phyloP scores from a whole-genome alignment of 2,113 vertebrate genomes.

The Stigmatopora nigra region DNA sequence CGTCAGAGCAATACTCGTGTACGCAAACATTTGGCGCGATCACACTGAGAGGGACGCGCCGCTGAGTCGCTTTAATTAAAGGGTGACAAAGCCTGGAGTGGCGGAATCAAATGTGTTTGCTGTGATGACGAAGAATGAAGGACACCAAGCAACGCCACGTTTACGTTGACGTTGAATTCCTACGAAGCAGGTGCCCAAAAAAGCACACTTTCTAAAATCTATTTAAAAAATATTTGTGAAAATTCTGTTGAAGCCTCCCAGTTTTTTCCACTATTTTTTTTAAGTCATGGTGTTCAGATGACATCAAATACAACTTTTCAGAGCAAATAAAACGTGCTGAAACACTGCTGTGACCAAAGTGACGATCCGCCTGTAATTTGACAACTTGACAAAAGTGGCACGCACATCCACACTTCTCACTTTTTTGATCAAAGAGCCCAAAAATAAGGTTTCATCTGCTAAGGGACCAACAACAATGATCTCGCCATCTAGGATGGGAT shows the following conservation, averaged over 20 bases:
- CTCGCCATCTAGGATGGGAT: neutral
- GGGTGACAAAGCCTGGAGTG: constrained; percentile 45
- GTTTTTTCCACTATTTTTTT: neutral
- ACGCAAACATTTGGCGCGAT: constrained; percentile 23
- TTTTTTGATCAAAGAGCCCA: constrained; percentile 21
- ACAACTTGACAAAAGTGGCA: constrained; percentile 6
- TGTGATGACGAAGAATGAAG: neutral
- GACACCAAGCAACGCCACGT: neutral
- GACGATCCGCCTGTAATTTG: neutral
- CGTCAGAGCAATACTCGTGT: constrained; percentile 6
- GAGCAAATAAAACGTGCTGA: constrained; percentile 20
- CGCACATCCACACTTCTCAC: neutral
- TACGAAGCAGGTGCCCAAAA: neutral
- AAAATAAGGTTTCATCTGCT: constrained; percentile 18
- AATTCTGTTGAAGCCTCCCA: neutral
- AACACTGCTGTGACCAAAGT: neutral
- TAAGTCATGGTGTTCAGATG: neutral
- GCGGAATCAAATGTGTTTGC: neutral
- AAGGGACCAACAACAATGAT: neutral
- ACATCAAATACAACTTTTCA: constrained; percentile 6
- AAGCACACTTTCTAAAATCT: neutral
- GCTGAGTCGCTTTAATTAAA: constrained; percentile 64
- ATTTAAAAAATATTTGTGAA: neutral
- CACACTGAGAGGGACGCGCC: constrained; percentile 48
- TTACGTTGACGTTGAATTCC: neutral